Evolutionary conservation across 2,888 invertebrate species (phyloP).

Genomic region (Agriotes lineatus): DNA sequence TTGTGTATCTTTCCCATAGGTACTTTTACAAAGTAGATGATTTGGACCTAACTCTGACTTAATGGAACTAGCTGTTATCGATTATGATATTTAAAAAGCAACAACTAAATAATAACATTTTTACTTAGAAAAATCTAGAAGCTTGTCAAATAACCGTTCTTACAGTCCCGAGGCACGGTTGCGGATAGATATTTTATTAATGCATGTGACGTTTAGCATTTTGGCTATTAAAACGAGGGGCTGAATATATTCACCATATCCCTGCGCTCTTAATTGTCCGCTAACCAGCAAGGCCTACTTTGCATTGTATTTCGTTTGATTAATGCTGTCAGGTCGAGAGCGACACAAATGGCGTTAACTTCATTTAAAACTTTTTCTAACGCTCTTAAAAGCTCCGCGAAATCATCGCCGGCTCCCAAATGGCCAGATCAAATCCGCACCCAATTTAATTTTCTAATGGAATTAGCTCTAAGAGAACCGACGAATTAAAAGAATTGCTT

Average conservation of each 20-base stretch:
- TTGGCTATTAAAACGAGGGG: conserved; percentile 8
- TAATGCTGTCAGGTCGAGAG: not conserved
- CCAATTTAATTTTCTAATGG: conserved; percentile 5
- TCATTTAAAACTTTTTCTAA: conserved; percentile 8
- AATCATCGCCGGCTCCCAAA: not conserved
- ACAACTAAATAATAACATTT: too few species aligned
- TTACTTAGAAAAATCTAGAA: too few species aligned
- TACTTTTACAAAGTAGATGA: too few species aligned
- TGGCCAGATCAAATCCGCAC: conserved; percentile 13
- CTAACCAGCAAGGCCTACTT: not conserved
- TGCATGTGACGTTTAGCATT: not conserved
- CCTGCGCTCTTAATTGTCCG: conserved; percentile 6
- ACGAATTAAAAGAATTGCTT: conserved; percentile 2
- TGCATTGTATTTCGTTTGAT: conserved; percentile 15
- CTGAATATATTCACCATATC: conserved; percentile 3
- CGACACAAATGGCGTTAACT: conserved; percentile 11
- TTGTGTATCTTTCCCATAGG: too few species aligned
- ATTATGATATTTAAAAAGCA: too few species aligned
- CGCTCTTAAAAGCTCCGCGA: conserved; percentile 3
- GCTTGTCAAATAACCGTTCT: too few species aligned
- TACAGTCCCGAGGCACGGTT: too few species aligned
- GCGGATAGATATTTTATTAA: conserved; percentile 4
- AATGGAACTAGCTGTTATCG: too few species aligned
- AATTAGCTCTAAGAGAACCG: not conserved
- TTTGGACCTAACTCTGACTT: too few species aligned